phyloP scores from a whole-genome alignment of 2,797 vertebrate species.

The Dendrocincla fuliginosa region DNA sequence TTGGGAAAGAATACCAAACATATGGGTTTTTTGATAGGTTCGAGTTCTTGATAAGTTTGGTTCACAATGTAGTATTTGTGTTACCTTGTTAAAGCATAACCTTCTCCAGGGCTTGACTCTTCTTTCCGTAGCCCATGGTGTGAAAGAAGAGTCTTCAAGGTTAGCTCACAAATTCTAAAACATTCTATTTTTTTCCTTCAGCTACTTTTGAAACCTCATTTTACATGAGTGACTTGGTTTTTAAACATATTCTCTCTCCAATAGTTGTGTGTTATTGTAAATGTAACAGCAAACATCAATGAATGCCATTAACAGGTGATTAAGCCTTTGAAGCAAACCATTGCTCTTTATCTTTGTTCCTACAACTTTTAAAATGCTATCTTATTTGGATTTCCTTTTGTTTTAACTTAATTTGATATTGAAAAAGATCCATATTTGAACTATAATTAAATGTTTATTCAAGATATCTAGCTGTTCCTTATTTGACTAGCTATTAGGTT shows the following conservation, averaged over 20 bases:
- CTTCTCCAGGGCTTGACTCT: not conserved
- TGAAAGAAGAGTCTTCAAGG: slow-evolving; percentile 25
- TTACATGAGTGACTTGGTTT: slow-evolving; percentile 43
- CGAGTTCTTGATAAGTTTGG: not conserved
- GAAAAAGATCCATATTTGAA: not conserved
- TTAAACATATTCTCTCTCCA: not conserved
- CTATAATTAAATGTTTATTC: not conserved
- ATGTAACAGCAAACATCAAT: slow-evolving; percentile 24
- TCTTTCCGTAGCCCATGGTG: not conserved
- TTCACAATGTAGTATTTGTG: not conserved
- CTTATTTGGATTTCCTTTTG: slow-evolving; percentile 37
- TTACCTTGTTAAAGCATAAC: not conserved
- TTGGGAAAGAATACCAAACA: not conserved
- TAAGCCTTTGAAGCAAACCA: slow-evolving; percentile 22
- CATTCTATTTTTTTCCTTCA: not conserved
- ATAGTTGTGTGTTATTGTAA: not conserved
- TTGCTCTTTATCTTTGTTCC: not conserved
- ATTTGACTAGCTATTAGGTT: not conserved
- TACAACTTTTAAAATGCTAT: slow-evolving; percentile 2
- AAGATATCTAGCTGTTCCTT: not conserved
- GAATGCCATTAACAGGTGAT: slow-evolving; percentile 41
- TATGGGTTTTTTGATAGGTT: not conserved
- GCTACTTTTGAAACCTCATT: slow-evolving; percentile 46
- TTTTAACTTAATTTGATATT: slow-evolving; percentile 20
- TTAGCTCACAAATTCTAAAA: slow-evolving; percentile 21